Base-by-base conservation (phyloP, 2,888 invertebrate genomes). In the Andrena hattorfiana region DNA sequence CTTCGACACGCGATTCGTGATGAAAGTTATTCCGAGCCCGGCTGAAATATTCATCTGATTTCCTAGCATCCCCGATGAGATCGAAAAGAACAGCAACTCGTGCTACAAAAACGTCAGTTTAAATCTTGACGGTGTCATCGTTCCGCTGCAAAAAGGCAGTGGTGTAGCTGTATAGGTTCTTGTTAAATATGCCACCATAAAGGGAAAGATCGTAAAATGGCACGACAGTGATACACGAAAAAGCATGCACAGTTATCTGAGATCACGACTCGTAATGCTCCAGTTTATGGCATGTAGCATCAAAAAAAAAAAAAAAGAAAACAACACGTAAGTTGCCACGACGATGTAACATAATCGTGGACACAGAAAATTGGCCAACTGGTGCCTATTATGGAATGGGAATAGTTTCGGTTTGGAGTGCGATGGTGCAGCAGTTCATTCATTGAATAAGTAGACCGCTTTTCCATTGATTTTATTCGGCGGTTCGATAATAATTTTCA, bases 401-500 rank as follows among this genome's bases (percentile, higher is more conserved):
- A 26, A 56, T 56, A 23, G 26, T 56, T 56, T 56, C 26, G 10
- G 4, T 20, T 56, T 23, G 23, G 1, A 10, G 10, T 0, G 0
- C 2, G 26, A 10, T 16, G 42, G 16, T 42, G 16, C 28, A 23
- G 30, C 60, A 5, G 30, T 16, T 13, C 49, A 5, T 35, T 8
- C 16, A 28, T 70, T 49, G 71, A 77, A 48, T 54, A 67, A 71
- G 48, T 48, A 56, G 67, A 26, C 32, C 54, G 23, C 62, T 16
- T 42, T 42, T n/a, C 10, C 66, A 32, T 69, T 69, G 60, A 83
- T 75, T 72, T 69, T 51, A 66, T 87, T 63, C 68, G n/a, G 3
- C 23, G 13, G n/a, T 20, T 49, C 56, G 79, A 73, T 63, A 83
- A 81, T 77, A 75, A 84, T 81, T 76, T 68, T 75, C 85, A 81